phyloP scores from a whole-genome alignment of 2,888 invertebrate genomes.

The Phaonia tiefii region DNA sequence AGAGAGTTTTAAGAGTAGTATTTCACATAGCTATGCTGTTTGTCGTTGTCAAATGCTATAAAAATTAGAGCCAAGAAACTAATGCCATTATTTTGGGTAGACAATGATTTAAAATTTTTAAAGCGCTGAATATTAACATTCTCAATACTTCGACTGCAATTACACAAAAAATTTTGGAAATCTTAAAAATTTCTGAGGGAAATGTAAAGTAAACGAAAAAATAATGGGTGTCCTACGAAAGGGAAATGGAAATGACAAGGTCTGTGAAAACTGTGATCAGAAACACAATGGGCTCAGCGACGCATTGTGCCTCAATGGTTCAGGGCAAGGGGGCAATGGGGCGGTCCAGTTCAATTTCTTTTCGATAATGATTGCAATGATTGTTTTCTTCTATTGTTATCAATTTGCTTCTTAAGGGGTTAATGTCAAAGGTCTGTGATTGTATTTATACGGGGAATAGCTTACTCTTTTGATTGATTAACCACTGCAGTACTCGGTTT shows the following conservation, averaged over 20 bases:
- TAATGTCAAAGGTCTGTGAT: background rate
- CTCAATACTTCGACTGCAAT: constrained; percentile 64
- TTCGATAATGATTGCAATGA: background rate
- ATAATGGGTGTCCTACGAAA: too few relatives aligned
- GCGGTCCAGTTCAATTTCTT: background rate
- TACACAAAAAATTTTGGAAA: constrained; percentile 56
- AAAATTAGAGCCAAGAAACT: constrained; percentile 66
- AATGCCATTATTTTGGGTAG: constrained; percentile 64
- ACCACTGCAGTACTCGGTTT: constrained; percentile 97
- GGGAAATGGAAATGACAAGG: background rate
- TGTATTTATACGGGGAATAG: constrained; percentile 79
- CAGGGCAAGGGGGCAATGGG: background rate
- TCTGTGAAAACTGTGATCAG: background rate
- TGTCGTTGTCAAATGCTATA: constrained; percentile 61
- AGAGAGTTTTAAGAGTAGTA: constrained; percentile 24
- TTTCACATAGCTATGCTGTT: constrained; percentile 46
- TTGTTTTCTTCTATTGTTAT: background rate
- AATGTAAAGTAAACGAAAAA: constrained; percentile 12
- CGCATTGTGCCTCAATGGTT: too few relatives aligned
- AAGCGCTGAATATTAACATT: constrained; percentile 63
- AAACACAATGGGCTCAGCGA: background rate
- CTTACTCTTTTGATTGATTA: constrained; percentile 98
- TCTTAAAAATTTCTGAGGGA: background rate
- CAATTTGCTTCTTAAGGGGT: background rate
- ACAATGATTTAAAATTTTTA: constrained; percentile 64